Evolutionary conservation across 2,113 vertebrate genomes (phyloP).

Genomic region (Regulus satrapa): DNA sequence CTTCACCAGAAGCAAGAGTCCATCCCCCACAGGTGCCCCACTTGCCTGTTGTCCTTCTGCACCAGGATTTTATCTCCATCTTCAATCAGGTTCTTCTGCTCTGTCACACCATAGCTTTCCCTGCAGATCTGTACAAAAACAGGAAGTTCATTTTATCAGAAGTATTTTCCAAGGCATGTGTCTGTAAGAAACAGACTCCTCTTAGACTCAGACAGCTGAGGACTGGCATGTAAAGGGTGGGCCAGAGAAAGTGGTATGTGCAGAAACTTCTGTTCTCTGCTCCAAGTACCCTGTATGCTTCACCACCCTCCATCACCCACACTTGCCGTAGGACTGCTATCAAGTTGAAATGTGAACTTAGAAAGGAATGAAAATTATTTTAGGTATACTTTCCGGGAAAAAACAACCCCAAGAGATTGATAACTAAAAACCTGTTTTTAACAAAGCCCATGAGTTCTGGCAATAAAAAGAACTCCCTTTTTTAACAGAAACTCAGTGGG

Average conservation of each 20-base stretch:
- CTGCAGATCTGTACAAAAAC: conserved; percentile 82
- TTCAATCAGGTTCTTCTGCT: conserved; percentile 88
- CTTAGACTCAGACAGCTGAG: background rate
- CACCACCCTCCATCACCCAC: background rate
- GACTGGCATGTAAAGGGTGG: background rate
- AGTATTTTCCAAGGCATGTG: background rate
- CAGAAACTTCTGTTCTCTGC: background rate
- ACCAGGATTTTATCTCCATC: conserved; percentile 85
- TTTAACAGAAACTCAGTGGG: background rate
- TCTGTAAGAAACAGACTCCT: background rate
- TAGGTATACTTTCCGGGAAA: background rate
- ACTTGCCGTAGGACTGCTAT: background rate
- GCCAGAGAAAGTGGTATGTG: background rate
- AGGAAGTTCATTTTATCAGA: background rate
- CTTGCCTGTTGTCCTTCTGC: conserved; percentile 87
- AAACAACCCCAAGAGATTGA: fast-evolving
- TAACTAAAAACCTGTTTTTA: background rate
- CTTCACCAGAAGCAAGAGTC: background rate
- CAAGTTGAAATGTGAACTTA: background rate
- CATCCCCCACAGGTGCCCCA: background rate
- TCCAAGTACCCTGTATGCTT: background rate
- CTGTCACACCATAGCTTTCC: conserved; percentile 90
- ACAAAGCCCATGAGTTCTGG: background rate
- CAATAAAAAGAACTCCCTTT: background rate
- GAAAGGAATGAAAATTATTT: background rate